A percentile compares a stretch with the other conserved stretches of the same genome.
Conservation (phyloP, 2,113 vertebrate genomes). For the Pristiophorus japonicus region DNA sequence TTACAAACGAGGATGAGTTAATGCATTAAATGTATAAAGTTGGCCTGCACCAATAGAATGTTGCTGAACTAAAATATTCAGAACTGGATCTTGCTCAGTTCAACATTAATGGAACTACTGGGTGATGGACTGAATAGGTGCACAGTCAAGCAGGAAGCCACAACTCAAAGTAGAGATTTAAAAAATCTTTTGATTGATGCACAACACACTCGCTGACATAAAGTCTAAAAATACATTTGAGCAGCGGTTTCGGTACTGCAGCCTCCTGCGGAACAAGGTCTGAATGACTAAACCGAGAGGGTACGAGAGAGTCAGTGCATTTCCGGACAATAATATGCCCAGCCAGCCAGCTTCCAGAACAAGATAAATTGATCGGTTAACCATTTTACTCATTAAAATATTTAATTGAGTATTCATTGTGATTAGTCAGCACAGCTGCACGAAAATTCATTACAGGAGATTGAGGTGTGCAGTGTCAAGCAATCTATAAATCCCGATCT, state of each 20-base stretch:
- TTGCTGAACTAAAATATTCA: neutral
- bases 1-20: neutral
- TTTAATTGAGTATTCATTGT: constrained; percentile 25
- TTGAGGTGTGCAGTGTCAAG: neutral
- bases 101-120: neutral
- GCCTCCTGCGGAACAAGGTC: neutral
- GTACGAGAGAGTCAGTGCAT: neutral
- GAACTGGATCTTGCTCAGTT: neutral
- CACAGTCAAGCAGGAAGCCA: neutral
- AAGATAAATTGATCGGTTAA: constrained; percentile 7
- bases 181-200: neutral
- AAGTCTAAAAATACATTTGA: neutral
- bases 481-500: neutral
- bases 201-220: neutral
- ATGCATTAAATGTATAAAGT: neutral
- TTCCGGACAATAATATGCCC: neutral
- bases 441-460: neutral
- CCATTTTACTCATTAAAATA: constrained; percentile 24
- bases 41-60: neutral
- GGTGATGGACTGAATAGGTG: neutral
- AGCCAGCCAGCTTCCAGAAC: neutral
- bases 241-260: neutral
- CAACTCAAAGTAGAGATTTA: neutral
- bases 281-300: neutral
- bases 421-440: neutral